Percentiles rank a stretch among this genome's conserved stretches.
Conservation (phyloP, 2,888 invertebrate species). For the Hemithea aestivaria region DNA sequence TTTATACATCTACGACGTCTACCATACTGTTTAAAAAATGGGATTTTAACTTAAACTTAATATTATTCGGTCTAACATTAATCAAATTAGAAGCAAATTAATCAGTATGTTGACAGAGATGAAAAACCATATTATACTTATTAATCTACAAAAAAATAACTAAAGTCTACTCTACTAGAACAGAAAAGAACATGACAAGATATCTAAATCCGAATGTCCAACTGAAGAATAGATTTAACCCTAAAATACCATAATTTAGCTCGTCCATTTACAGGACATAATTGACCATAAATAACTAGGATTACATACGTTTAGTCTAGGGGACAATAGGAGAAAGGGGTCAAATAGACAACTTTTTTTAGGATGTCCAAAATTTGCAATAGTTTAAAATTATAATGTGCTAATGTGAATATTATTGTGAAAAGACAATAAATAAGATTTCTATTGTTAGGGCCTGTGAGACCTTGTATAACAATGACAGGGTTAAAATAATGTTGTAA, state of each 20-base stretch:
- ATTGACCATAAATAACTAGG: constrained; percentile 75
- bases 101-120: no score
- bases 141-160: background rate
- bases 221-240: constrained; percentile 41
- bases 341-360: constrained; percentile 26
- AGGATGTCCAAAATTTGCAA: constrained; percentile 21
- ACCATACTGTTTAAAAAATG: no score
- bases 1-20: no score
- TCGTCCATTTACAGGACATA: constrained; percentile 61
- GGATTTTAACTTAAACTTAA: no score
- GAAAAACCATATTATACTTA: no score
- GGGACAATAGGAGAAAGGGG: constrained; percentile 40
- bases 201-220: constrained; percentile 53
- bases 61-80: no score
- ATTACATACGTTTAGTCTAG: constrained; percentile 68
- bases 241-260: constrained; percentile 55
- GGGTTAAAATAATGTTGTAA: no score
- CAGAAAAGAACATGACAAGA: constrained; percentile 32
- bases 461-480: no score
- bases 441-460: no score
- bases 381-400: constrained; percentile 26
- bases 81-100: no score
- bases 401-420: constrained; percentile 30
- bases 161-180: constrained; percentile 25
- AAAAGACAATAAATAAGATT: constrained; percentile 8